Percentiles rank a stretch among this genome's conserved stretches.
Evolutionary conservation across 2,797 vertebrate genomes (phyloP).

Genomic region (Muscicapa comitata): DNA sequence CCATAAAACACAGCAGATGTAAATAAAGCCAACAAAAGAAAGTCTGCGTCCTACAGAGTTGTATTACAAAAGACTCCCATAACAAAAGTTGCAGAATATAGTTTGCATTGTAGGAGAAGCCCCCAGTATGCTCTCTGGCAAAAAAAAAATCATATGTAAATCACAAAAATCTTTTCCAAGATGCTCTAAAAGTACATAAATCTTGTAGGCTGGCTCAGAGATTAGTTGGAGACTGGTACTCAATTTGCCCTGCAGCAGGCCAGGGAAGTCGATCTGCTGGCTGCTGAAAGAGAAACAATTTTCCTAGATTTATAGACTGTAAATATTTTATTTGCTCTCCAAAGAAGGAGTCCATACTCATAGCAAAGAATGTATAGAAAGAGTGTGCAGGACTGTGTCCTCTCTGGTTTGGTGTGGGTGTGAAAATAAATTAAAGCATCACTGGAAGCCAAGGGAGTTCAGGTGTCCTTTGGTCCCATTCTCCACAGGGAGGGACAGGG

Average conservation of each 20-base stretch:
- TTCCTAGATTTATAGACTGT: background rate
- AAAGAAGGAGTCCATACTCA: background rate
- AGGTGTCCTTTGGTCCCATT: background rate
- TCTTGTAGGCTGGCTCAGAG: background rate
- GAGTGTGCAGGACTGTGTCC: background rate
- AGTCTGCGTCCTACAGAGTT: background rate
- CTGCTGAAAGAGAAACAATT: background rate
- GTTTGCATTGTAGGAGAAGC: background rate
- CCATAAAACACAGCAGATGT: background rate
- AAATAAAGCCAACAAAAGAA: background rate
- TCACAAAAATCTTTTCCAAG: background rate
- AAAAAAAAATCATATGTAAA: background rate
- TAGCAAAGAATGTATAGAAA: background rate
- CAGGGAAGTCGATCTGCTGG: background rate
- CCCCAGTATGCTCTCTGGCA: background rate
- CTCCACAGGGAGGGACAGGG: fast-evolving
- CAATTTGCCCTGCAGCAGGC: background rate
- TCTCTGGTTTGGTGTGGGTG: background rate
- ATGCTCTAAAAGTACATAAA: background rate
- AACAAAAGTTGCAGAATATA: background rate
- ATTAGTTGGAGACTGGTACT: background rate
- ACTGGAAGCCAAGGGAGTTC: background rate
- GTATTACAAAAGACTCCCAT: background rate
- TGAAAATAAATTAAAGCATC: background rate
- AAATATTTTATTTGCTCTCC: constrained; percentile 2